These are phyloP conservation scores for Cremastobaeus sp. DNA, from an alignment of 2,888 invertebrate species.

Conservation along the genomic window DNA sequence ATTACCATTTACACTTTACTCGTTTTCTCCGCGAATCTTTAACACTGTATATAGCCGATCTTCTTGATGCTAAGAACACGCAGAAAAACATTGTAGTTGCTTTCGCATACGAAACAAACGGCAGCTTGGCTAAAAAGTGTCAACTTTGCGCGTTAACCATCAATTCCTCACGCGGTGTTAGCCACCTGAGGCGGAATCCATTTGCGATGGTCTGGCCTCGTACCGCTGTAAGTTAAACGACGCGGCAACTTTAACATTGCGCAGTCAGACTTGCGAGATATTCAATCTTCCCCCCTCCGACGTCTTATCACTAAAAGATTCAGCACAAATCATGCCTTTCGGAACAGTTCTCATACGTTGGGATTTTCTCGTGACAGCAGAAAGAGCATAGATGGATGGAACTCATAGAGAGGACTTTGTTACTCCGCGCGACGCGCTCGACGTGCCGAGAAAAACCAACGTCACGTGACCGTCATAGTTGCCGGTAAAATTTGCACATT, in stretches of 20 bases:
- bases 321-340: conserved; percentile 56
- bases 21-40: no score
- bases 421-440: conserved; percentile 20
- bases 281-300: conserved; percentile 53
- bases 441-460: conserved; percentile 24
- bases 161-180: conserved; percentile 67
- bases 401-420: conserved; percentile 54
- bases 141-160: conserved; percentile 74
- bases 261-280: conserved; percentile 52
- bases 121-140: conserved; percentile 64
- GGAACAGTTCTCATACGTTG: conserved; percentile 54
- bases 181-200: conserved; percentile 21
- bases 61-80: no score
- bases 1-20: no score
- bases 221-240: conserved; percentile 60
- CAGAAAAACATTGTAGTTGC: no score
- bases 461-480: conserved; percentile 48
- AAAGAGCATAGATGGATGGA: conserved; percentile 56
- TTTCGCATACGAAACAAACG: no score
- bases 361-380: conserved; percentile 53
- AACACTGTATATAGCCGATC: no score
- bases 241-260: conserved; percentile 62
- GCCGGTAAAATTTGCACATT: conserved; percentile 49
- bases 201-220: conserved; percentile 28
- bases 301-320: conserved; percentile 57